phyloP scores from a whole-genome alignment of 2,113 vertebrate species.

The Cynocephalus volans region DNA sequence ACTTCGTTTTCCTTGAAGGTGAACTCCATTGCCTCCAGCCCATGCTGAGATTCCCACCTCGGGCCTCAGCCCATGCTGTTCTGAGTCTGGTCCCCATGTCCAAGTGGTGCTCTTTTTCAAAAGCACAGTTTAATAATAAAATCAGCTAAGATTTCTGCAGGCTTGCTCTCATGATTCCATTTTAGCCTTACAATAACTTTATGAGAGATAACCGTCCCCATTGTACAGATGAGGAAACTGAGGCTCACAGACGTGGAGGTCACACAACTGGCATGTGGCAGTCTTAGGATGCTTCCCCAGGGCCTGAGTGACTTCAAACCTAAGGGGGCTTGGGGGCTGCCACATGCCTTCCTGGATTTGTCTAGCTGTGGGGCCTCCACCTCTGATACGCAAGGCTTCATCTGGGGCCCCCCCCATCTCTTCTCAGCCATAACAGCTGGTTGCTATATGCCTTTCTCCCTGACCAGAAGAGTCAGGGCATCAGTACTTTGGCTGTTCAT shows the following conservation, averaged over 20 bases:
- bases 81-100: rapidly evolving
- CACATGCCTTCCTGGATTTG: neutral
- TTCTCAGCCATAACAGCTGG: neutral
- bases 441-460: neutral
- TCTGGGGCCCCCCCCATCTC: neutral
- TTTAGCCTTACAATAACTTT: neutral
- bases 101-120: neutral
- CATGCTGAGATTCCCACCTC: rapidly evolving
- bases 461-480: neutral
- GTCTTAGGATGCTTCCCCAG: neutral
- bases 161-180: neutral
- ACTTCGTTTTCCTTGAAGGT: neutral
- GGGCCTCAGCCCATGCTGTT: neutral
- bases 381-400: neutral
- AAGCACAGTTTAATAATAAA: neutral
- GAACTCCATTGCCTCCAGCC: neutral
- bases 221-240: neutral
- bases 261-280: neutral
- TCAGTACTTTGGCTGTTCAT: neutral
- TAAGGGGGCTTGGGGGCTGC: neutral
- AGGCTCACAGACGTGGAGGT: neutral
- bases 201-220: neutral
- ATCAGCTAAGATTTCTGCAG: neutral
- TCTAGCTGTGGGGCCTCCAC: neutral
- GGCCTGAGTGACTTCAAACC: neutral